phyloP scores from a whole-genome alignment of 2,888 invertebrate species.

The Salpingus planirostris region DNA sequence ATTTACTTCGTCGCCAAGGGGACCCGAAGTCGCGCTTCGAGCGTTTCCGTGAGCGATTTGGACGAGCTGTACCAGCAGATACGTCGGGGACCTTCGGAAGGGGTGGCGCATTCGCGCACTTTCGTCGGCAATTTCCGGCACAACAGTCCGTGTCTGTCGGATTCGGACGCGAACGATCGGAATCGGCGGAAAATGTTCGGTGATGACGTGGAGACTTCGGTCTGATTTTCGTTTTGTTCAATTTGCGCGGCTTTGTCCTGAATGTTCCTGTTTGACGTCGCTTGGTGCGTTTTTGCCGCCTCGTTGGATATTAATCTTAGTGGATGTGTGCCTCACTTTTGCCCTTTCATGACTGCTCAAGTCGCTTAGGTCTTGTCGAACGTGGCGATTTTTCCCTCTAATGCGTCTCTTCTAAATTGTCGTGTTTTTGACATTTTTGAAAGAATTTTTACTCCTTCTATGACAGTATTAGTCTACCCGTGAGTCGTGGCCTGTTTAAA shows the following conservation, averaged over 20 bases:
- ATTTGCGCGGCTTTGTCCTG: no score
- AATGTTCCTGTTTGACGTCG: no score
- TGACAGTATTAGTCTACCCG: no score
- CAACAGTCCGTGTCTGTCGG: conserved; percentile 32
- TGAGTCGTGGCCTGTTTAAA: no score
- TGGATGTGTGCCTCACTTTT: neutral
- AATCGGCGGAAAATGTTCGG: conserved; percentile 1
- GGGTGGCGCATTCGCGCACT: no score
- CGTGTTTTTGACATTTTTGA: no score
- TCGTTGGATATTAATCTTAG: neutral
- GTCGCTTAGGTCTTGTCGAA: no score
- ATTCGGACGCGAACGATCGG: conserved; percentile 32
- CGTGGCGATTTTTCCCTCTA: no score
- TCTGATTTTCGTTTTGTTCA: neutral
- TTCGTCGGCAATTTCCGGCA: conserved; percentile 12
- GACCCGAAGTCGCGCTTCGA: conserved; percentile 51
- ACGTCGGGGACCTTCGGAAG: conserved; percentile 42
- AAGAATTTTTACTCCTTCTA: no score
- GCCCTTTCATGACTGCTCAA: no score
- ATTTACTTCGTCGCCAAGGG: conserved; percentile 29
- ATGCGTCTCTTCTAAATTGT: no score
- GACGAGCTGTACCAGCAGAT: conserved; percentile 66
- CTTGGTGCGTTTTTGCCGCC: neutral
- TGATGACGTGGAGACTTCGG: neutral
- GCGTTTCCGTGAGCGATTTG: conserved; percentile 49